These are phyloP conservation scores for Thalassarche chlororhynchos DNA, from an alignment of 2,113 vertebrate genomes.

Conservation along the genomic window DNA sequence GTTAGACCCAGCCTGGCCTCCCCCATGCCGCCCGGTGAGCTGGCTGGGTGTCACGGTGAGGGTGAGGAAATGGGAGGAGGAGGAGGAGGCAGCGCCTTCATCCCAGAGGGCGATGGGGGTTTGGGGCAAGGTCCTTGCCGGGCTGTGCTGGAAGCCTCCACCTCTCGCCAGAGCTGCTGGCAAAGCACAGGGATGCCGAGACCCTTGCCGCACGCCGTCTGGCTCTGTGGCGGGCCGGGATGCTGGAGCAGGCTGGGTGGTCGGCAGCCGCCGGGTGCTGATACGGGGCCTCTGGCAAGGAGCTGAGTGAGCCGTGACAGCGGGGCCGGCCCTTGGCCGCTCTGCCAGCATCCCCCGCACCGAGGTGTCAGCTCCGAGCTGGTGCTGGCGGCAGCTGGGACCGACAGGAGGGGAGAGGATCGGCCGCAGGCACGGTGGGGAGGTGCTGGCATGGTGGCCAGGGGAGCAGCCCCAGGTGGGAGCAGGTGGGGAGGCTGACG, in stretches of 20 bases:
- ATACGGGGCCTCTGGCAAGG: neutral
- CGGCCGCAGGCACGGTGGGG: fast-evolving
- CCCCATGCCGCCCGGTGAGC: neutral
- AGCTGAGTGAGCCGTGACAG: neutral
- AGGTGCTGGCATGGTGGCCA: neutral
- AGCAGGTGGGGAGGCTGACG: fast-evolving
- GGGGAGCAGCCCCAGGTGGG: neutral
- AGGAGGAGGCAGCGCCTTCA: neutral
- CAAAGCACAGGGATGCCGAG: neutral
- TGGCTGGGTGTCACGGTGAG: fast-evolving
- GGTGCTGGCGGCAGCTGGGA: fast-evolving
- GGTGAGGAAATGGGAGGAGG: neutral
- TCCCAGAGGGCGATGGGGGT: fast-evolving
- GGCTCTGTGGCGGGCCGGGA: fast-evolving
- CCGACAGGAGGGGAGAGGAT: neutral
- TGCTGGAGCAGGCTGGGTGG: neutral
- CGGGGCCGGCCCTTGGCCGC: neutral
- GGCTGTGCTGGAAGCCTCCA: neutral
- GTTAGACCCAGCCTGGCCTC: neutral
- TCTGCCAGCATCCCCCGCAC: fast-evolving
- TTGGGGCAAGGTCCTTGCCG: neutral
- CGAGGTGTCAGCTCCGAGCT: fast-evolving
- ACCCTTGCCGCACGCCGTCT: neutral
- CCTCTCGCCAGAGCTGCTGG: neutral
- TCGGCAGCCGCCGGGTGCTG: neutral